Percentiles rank a stretch among this genome's conserved stretches.
Evolutionary conservation across 2,113 vertebrate genomes (phyloP).

Genomic region (Pimephales promelas): DNA sequence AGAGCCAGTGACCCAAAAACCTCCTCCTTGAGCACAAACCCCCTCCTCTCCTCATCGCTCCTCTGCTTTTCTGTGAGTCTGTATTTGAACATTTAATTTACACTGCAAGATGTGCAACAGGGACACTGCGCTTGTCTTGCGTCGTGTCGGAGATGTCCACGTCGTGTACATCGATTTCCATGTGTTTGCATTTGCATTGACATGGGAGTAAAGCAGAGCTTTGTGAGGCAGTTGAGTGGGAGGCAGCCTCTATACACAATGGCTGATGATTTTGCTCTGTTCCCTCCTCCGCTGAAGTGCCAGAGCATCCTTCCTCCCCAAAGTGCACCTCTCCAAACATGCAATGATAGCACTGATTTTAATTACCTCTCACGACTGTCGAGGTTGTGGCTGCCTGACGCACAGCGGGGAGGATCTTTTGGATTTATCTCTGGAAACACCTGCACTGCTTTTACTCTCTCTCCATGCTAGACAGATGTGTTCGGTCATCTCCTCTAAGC

Average conservation of each 20-base stretch:
- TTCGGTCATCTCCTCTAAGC: conserved; percentile 37
- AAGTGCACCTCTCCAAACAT: conserved; percentile 53
- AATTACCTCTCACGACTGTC: conserved; percentile 53
- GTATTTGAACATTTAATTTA: background rate
- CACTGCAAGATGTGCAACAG: background rate
- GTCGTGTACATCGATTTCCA: background rate
- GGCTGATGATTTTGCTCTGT: conserved; percentile 50
- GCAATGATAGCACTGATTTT: conserved; percentile 56
- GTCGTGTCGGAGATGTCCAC: background rate
- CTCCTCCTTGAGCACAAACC: background rate
- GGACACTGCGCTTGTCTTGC: background rate
- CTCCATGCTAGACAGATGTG: conserved; percentile 45
- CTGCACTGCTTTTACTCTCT: conserved; percentile 47
- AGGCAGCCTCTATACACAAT: conserved; percentile 45
- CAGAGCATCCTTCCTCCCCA: conserved; percentile 52
- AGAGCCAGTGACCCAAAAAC: conserved; percentile 42
- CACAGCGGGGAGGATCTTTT: conserved; percentile 44
- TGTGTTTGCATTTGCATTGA: conserved; percentile 21
- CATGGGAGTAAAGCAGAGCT: conserved; percentile 20
- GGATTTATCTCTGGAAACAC: conserved; percentile 59
- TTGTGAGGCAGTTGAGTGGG: conserved; percentile 39
- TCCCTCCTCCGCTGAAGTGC: conserved; percentile 45
- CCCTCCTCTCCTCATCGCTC: background rate
- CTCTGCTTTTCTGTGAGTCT: background rate
- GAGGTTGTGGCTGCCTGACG: conserved; percentile 37